A percentile compares a stretch with the other conserved stretches of the same genome.
Conservation (phyloP, 2,888 invertebrate genomes). For the Endomychus coccineus region DNA sequence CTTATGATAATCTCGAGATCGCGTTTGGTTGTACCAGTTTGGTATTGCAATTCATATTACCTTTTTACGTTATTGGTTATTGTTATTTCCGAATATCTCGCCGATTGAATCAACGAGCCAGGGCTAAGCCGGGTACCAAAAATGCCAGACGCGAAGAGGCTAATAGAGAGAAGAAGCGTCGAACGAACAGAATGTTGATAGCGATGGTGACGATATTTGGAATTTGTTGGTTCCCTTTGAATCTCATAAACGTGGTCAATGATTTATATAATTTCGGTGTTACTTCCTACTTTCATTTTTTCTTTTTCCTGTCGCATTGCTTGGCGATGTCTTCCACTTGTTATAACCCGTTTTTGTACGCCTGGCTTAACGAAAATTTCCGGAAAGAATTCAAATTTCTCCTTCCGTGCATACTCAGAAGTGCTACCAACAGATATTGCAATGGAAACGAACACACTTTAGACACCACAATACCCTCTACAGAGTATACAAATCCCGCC, state of each 20-base stretch:
- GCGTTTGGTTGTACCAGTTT: constrained; percentile 83
- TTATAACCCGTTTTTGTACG: constrained; percentile 93
- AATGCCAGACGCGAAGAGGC: constrained; percentile 82
- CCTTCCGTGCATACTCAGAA: constrained; percentile 52
- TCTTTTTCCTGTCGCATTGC: constrained; percentile 85
- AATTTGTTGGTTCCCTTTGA: constrained; percentile 91
- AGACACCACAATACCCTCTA: too few relatives aligned
- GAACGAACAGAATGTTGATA: constrained; percentile 95
- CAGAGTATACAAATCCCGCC: too few relatives aligned
- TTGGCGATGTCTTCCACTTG: constrained; percentile 91
- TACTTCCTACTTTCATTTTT: constrained; percentile 71
- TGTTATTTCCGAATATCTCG: constrained; percentile 91
- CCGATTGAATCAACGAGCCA: constrained; percentile 75
- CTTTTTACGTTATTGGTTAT: constrained; percentile 88
- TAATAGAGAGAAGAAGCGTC: constrained; percentile 80
- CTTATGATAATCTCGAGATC: constrained; percentile 68
- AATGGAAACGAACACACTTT: too few relatives aligned
- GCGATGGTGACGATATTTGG: constrained; percentile 97
- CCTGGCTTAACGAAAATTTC: constrained; percentile 93
- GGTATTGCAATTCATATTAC: constrained; percentile 86
- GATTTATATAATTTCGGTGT: constrained; percentile 58
- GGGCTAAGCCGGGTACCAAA: constrained; percentile 76
- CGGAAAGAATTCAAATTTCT: constrained; percentile 81
- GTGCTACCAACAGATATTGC: too few relatives aligned
- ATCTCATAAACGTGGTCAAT: constrained; percentile 79